Percentiles rank a stretch among this genome's conserved stretches.
Evolutionary conservation across 2,797 vertebrate genomes (phyloP).

Genomic region (Ambastaia sidthimunki): DNA sequence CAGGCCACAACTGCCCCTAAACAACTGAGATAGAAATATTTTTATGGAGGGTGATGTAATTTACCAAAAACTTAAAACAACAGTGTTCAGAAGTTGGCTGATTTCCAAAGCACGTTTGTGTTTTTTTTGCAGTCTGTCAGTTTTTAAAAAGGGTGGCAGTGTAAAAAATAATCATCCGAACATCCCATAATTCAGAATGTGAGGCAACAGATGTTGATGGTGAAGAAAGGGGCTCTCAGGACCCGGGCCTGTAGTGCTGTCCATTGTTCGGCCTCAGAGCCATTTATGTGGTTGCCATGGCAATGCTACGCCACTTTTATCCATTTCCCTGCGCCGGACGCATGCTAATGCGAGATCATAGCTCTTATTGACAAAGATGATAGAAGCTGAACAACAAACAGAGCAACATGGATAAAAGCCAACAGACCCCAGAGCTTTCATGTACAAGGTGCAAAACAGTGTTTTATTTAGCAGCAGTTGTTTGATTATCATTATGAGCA

Average conservation of each 20-base stretch:
- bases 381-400: conserved; percentile 64
- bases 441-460: conserved; percentile 58
- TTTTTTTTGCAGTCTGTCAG: conserved; percentile 72
- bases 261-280: conserved; percentile 83
- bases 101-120: conserved; percentile 70
- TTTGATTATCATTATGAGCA: conserved; percentile 58
- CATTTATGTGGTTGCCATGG: conserved; percentile 91
- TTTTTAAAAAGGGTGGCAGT: conserved; percentile 71
- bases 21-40: background rate
- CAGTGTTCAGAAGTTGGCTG: conserved; percentile 71
- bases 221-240: conserved; percentile 80
- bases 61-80: background rate
- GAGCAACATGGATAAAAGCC: conserved; percentile 49
- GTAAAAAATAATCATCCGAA: conserved; percentile 79
- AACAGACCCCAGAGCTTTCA: conserved; percentile 54
- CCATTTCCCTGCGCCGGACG: conserved; percentile 81
- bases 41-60: background rate
- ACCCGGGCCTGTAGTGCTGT: conserved; percentile 68
- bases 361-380: conserved; percentile 72
- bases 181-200: conserved; percentile 87
- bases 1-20: background rate
- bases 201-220: conserved; percentile 92
- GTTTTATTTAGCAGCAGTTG: conserved; percentile 60
- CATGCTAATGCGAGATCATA: conserved; percentile 76
- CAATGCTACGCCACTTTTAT: conserved; percentile 86